Percentiles rank a stretch among this genome's conserved stretches.
Conservation (phyloP, 2,888 invertebrate species). For the Sphecodes monilicornis region DNA sequence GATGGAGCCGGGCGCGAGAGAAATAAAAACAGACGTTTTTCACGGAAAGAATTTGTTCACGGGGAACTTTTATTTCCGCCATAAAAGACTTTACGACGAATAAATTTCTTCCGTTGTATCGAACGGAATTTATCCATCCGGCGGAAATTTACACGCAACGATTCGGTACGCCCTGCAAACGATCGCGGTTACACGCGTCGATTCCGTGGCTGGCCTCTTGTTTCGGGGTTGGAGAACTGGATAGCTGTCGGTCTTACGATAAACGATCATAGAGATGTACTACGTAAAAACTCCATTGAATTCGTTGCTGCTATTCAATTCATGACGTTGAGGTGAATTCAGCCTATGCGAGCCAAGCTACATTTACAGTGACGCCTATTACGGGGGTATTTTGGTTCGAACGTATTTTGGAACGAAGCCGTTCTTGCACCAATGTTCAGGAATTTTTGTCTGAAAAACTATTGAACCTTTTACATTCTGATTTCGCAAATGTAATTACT, state of each 20-base stretch:
- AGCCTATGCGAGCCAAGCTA: background rate
- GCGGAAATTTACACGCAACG: conserved; percentile 40
- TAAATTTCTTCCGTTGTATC: conserved; percentile 48
- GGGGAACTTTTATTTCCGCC: conserved; percentile 43
- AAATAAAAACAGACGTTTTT: conserved; percentile 38
- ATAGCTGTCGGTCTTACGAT: background rate
- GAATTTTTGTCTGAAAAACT: background rate
- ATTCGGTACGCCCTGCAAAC: conserved; percentile 3
- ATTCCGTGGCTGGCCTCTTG: background rate
- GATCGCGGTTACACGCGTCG: conserved; percentile 4
- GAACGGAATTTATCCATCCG: conserved; percentile 50
- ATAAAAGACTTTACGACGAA: conserved; percentile 52
- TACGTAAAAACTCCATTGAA: background rate
- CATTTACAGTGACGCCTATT: background rate
- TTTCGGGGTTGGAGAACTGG: background rate
- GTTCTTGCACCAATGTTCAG: background rate
- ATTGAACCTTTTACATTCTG: background rate
- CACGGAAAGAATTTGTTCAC: conserved; percentile 51
- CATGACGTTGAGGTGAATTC: background rate
- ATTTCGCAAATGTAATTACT: too few relatives aligned
- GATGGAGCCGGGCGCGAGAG: conserved; percentile 4
- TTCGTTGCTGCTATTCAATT: background rate
- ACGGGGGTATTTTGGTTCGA: too few relatives aligned
- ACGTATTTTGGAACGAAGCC: too few relatives aligned
- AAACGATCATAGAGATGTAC: background rate